Percentiles rank a stretch among this genome's conserved stretches.
These are phyloP conservation scores for Gracilinanus agilis DNA, from an alignment of 2,113 vertebrate species.

Conservation along the genomic window DNA sequence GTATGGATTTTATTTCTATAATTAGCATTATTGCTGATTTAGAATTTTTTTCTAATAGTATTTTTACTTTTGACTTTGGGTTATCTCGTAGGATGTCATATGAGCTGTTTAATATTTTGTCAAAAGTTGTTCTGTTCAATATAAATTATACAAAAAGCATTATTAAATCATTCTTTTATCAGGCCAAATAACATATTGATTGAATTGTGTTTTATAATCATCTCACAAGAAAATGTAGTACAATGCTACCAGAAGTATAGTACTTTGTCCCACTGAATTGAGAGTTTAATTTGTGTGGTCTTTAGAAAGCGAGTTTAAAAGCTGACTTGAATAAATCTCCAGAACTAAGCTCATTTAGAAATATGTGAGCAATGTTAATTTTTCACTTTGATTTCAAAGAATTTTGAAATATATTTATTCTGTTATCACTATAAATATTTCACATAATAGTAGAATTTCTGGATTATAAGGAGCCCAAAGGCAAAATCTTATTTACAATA, in stretches of 20 bases:
- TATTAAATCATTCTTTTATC: background rate
- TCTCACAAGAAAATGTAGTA: background rate
- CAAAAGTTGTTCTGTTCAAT: background rate
- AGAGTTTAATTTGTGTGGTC: background rate
- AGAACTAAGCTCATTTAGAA: background rate
- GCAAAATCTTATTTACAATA: background rate
- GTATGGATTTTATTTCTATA: background rate
- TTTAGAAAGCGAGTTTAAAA: background rate
- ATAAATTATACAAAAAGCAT: background rate
- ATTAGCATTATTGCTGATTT: background rate
- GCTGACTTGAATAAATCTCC: background rate
- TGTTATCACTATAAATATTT: background rate
- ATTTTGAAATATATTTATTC: background rate
- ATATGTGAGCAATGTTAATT: background rate
- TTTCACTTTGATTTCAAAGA: background rate
- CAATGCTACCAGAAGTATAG: background rate
- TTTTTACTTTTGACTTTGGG: background rate
- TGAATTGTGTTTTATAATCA: background rate
- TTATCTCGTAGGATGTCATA: background rate
- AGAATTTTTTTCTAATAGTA: background rate
- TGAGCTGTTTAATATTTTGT: background rate
- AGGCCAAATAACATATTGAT: background rate
- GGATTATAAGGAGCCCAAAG: background rate
- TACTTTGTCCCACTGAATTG: background rate
- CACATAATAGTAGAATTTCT: background rate